Conservation (phyloP, 2,797 vertebrate genomes). For the Xenops minutus region DNA sequence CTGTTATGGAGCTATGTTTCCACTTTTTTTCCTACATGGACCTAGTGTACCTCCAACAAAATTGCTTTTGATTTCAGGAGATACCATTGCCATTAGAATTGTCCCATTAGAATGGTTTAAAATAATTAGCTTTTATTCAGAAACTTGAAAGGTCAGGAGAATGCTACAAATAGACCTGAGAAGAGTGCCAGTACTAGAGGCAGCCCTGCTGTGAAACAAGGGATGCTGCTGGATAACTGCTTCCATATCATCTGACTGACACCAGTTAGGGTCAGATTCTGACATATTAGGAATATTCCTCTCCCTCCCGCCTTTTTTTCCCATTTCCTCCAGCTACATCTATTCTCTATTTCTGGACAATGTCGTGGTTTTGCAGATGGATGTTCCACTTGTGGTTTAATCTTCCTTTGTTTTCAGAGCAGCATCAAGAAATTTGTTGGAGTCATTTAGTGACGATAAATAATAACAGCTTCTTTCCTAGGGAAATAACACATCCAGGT, state of each 20-base stretch:
- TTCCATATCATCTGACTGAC: not conserved
- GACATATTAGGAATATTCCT: not conserved
- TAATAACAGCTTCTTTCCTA: not conserved
- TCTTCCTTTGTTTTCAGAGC: not conserved
- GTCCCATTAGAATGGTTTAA: not conserved
- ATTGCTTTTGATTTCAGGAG: not conserved
- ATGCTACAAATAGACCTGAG: not conserved
- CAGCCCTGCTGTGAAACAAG: not conserved
- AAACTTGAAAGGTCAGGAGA: not conserved
- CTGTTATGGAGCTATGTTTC: not conserved
- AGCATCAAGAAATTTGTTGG: not conserved
- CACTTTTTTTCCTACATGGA: not conserved
- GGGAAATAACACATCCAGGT: not conserved
- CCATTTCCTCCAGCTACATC: not conserved
- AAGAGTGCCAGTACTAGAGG: not conserved
- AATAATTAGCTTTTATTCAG: not conserved
- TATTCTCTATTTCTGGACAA: not conserved
- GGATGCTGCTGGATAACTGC: not conserved
- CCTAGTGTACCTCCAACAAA: not conserved
- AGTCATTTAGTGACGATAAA: not conserved
- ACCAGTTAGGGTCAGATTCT: not conserved
- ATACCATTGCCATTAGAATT: not conserved
- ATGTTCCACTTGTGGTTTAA: not conserved
- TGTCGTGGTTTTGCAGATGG: not conserved
- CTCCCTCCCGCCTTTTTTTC: rapidly evolving